A percentile compares a stretch with the other conserved stretches of the same genome.
These are phyloP conservation scores for Scaptomyza flava DNA, from an alignment of 2,888 invertebrate genomes.

Conservation along the genomic window DNA sequence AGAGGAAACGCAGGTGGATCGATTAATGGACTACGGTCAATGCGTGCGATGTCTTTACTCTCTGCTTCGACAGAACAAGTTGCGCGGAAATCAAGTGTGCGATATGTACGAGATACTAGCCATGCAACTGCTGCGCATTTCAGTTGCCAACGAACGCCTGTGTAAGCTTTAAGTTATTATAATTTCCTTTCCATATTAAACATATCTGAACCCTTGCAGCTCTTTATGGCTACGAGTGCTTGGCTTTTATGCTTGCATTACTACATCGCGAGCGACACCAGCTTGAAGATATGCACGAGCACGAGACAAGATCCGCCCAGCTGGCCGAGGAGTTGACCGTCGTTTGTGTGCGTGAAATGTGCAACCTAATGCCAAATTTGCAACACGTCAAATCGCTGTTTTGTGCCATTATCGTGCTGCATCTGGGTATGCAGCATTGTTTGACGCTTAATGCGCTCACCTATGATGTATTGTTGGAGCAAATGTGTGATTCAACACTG, in stretches of 20 bases:
- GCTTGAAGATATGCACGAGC: constrained; percentile 4
- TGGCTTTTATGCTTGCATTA: constrained; percentile 52
- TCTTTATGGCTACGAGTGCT: constrained; percentile 53
- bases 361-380: constrained; percentile 12
- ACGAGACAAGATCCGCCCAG: constrained; percentile 7
- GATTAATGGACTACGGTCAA: constrained; percentile 30
- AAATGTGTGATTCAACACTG: constrained; percentile 9
- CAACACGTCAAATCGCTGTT: constrained; percentile 37
- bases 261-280: constrained; percentile 17
- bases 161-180: constrained; percentile 21
- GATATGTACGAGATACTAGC: constrained; percentile 46
- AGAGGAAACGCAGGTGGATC: neutral
- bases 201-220: constrained; percentile 13
- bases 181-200: too few species aligned
- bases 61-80: constrained; percentile 37
- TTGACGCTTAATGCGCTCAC: constrained; percentile 23
- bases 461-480: constrained; percentile 40
- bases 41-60: constrained; percentile 40
- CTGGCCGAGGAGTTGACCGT: constrained; percentile 32
- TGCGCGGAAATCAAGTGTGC: constrained; percentile 26
- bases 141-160: constrained; percentile 15
- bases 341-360: constrained; percentile 39
- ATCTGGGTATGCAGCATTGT: constrained; percentile 16
- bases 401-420: constrained; percentile 46
- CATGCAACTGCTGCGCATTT: constrained; percentile 22